Conservation (phyloP, 2,888 invertebrate genomes). For the Salpingus planirostris region DNA sequence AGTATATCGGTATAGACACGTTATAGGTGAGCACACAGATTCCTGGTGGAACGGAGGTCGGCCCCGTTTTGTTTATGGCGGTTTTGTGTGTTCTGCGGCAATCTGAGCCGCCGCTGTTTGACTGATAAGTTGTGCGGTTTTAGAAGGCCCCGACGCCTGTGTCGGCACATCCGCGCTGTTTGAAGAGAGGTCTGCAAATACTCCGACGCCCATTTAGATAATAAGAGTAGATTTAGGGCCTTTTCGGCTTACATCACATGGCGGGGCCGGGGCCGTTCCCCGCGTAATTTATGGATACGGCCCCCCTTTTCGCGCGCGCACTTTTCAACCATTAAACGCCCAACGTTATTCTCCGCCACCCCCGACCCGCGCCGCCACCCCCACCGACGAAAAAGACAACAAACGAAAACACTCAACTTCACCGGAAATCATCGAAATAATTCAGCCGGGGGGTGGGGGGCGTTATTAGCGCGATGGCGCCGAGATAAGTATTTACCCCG, state of each 20-base stretch:
- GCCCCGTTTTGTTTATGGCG: too few relatives aligned
- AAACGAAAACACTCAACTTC: too few relatives aligned
- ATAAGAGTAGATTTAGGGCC: conserved; percentile 40
- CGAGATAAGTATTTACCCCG: conserved; percentile 28
- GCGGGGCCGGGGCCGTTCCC: conserved; percentile 32
- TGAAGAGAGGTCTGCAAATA: conserved; percentile 35
- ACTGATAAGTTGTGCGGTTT: conserved; percentile 15
- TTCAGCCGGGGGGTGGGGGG: too few relatives aligned
- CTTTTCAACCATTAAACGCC: conserved; percentile 9
- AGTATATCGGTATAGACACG: too few relatives aligned
- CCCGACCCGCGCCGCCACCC: too few relatives aligned
- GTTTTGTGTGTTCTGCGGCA: too few relatives aligned
- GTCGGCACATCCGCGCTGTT: conserved; percentile 22
- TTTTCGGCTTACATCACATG: conserved; percentile 40
- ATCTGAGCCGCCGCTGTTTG: conserved; percentile 6
- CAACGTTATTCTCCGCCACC: too few relatives aligned
- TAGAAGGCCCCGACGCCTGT: conserved; percentile 13
- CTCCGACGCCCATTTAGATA: conserved; percentile 41
- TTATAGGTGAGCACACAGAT: too few relatives aligned
- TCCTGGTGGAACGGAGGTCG: too few relatives aligned
- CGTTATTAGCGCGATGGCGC: conserved; percentile 5
- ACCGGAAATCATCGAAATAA: too few relatives aligned
- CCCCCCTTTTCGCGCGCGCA: conserved; percentile 19
- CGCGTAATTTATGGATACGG: conserved; percentile 39
- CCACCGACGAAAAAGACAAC: too few relatives aligned